A percentile compares a stretch with the other conserved stretches of the same genome.
phyloP scores from a whole-genome alignment of 2,797 vertebrate genomes.

The Delichon dasypus region DNA sequence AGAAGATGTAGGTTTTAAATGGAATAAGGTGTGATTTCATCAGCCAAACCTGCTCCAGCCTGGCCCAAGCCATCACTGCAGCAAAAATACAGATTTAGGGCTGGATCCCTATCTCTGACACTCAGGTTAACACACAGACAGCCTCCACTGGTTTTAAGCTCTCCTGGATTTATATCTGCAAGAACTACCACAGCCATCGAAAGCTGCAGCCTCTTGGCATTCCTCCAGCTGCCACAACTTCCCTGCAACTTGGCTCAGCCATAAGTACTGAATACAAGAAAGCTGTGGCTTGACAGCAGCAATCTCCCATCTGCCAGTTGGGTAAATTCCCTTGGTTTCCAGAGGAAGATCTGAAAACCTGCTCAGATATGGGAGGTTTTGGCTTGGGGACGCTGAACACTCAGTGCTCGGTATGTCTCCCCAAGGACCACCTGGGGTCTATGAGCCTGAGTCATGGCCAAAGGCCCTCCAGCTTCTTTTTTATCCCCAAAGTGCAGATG shows the following conservation, averaged over 20 bases:
- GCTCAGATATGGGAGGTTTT: not conserved
- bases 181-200: rapidly evolving
- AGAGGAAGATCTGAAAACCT: not conserved
- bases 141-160: not conserved
- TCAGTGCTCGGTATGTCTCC: rapidly evolving
- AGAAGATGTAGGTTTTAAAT: not conserved
- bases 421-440: not conserved
- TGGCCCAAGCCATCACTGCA: not conserved
- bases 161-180: not conserved
- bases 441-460: not conserved
- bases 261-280: not conserved
- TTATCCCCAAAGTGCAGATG: rapidly evolving
- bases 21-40: not conserved
- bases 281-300: not conserved
- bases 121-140: not conserved
- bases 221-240: not conserved
- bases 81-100: not conserved
- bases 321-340: not conserved
- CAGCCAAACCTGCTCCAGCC: not conserved
- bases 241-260: not conserved
- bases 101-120: not conserved
- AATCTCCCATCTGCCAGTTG: not conserved
- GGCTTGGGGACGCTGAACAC: not conserved
- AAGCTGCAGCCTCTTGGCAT: not conserved
- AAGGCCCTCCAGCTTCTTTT: not conserved